Percentiles rank a stretch among this genome's conserved stretches.
These are phyloP conservation scores for Tipula vernalis DNA, from an alignment of 2,888 invertebrate genomes.

Conservation along the genomic window DNA sequence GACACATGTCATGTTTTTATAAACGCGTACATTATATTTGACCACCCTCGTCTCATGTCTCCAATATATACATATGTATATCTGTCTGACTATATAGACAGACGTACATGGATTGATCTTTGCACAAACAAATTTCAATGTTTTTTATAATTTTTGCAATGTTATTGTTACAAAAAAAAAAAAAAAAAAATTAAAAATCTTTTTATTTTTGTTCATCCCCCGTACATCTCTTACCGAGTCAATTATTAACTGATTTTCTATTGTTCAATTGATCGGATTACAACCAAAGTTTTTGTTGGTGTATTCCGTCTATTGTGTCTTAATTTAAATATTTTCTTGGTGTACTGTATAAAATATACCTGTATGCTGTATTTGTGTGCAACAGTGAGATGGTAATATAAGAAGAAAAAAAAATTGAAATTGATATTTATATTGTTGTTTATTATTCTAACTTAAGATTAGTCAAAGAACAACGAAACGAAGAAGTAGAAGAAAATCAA, in stretches of 20 bases:
- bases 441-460: background rate
- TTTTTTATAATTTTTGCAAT: background rate
- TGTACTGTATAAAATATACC: background rate
- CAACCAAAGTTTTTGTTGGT: background rate
- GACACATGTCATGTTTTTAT: background rate
- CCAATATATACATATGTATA: background rate
- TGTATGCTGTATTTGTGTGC: background rate
- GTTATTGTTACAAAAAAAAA: background rate
- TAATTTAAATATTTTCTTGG: background rate
- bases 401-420: background rate
- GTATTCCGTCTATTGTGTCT: background rate
- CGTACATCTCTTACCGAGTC: background rate
- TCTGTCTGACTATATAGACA: background rate
- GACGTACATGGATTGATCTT: background rate
- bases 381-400: background rate
- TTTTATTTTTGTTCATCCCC: background rate
- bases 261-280: background rate
- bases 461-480: background rate
- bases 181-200: background rate
- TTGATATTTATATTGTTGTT: background rate
- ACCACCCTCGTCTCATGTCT: background rate
- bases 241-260: background rate
- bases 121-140: background rate
- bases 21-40: background rate
- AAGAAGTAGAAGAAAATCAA: background rate